Evolutionary conservation across 2,113 vertebrate genomes (phyloP).

Genomic region (Pavo muticus): DNA sequence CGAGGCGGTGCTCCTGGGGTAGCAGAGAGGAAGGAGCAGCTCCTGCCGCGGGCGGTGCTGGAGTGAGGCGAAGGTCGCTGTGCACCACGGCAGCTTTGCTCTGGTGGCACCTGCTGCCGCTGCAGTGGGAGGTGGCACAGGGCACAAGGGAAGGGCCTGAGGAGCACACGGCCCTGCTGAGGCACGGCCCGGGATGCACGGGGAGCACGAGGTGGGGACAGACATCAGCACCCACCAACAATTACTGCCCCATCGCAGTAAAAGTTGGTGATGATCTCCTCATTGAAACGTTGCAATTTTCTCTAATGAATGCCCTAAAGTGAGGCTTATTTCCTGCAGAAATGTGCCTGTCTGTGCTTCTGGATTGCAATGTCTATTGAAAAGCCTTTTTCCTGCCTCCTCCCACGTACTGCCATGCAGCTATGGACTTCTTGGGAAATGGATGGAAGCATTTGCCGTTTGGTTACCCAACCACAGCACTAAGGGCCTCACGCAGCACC

Average conservation of each 20-base stretch:
- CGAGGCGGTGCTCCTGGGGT: background rate
- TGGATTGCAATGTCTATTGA: background rate
- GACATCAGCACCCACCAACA: background rate
- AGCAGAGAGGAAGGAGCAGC: background rate
- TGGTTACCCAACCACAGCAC: background rate
- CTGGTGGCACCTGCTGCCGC: background rate
- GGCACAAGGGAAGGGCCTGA: too few relatives aligned
- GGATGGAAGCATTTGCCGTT: background rate
- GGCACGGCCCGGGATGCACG: background rate
- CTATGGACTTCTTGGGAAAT: background rate
- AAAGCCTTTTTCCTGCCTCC: background rate
- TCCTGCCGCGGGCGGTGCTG: background rate
- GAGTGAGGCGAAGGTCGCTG: too few relatives aligned
- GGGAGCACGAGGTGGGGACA: accelerated
- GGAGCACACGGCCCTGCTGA: background rate
- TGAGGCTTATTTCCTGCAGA: background rate
- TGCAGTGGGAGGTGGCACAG: background rate
- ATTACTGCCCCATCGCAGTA: background rate
- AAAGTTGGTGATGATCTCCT: background rate
- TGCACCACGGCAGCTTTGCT: background rate
- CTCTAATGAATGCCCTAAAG: background rate
- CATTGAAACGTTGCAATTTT: background rate
- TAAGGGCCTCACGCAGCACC: background rate
- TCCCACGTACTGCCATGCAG: background rate
- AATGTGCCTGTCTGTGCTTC: background rate